Base-by-base conservation (phyloP, 1,140 invertebrate genomes). In the Drosophila tropicalis region DNA sequence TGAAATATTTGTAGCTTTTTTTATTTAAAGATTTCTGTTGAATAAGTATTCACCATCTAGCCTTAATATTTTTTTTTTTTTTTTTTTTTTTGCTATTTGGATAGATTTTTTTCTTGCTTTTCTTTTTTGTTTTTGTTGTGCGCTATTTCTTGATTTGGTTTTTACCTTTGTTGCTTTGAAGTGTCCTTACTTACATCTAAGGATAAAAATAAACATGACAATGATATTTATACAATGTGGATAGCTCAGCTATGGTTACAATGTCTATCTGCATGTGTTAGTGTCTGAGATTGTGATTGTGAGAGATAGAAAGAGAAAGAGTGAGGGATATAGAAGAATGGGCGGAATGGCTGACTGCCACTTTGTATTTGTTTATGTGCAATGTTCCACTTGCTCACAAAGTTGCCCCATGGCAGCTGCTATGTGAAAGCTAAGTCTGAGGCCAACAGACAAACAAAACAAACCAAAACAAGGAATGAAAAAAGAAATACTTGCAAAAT, bases 161-260 rank as follows among this genome's bases (percentile, higher is more conserved):
- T 32, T 68, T 69, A 34, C 44, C 36, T 73, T 63, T 9, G 62
- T 51, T 70, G 62, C 63, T 62, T 67, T 65, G 62, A 72, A 70
- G 60, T 34, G 73, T 63, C 67, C 61, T 78, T 66, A 75, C 84
- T 89, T 84, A 89, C 68, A 89, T 70, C 84, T 84, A 83, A 71
- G 89, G 80, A 89, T 89, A 79, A 89, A 89, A 89, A 81, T 84
- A 89, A 89, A 89, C 85, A 89, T 89, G 74, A 75, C 77, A 78
- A 84, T 89, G 84, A 85, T 89, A 90, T 89, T 89, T 89, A 89
- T 78, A 89, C 84, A 89, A 81, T 81, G 84, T 84, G 70, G 73
- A 73, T 68, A 76, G 7, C 29, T 36, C 51, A 76, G 64, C 76
- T 72, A 66, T 79, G 76, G 76, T 64, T 67, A 79, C 76, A 67